phyloP scores from a whole-genome alignment of 2,113 vertebrate genomes.

The Hystrix brachyura region DNA sequence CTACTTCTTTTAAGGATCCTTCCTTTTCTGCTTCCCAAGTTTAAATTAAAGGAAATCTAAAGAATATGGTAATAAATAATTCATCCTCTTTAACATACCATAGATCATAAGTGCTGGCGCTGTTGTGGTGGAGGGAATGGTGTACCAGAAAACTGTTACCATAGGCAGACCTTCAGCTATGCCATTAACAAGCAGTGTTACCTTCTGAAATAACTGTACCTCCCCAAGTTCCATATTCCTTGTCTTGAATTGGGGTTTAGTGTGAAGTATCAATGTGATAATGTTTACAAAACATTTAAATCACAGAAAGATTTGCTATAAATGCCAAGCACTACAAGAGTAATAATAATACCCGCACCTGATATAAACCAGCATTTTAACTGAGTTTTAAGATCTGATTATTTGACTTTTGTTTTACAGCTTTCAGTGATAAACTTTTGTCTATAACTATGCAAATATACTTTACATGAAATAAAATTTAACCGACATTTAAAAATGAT shows the following conservation, averaged over 20 bases:
- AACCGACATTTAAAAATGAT: slow-evolving; percentile 2
- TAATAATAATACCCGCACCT: background rate
- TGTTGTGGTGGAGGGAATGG: background rate
- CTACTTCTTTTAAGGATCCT: slow-evolving; percentile 52
- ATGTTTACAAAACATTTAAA: slow-evolving; percentile 56
- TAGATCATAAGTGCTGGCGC: background rate
- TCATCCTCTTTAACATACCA: background rate
- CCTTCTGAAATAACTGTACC: slow-evolving; percentile 26
- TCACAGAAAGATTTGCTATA: background rate
- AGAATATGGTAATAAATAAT: background rate
- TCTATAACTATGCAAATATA: slow-evolving; percentile 17
- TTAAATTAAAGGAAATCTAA: slow-evolving; percentile 45
- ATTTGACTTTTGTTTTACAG: slow-evolving; percentile 51
- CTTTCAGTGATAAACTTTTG: slow-evolving; percentile 43
- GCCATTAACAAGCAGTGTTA: slow-evolving; percentile 17
- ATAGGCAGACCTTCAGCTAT: slow-evolving; percentile 32
- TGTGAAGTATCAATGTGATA: slow-evolving; percentile 21
- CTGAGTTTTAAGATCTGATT: slow-evolving; percentile 50
- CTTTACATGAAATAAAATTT: slow-evolving; percentile 50
- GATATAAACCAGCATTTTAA: background rate
- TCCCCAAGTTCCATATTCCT: slow-evolving; percentile 30
- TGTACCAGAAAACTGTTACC: background rate
- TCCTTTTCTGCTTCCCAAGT: slow-evolving; percentile 29
- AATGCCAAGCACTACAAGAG: background rate
- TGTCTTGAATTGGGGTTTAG: slow-evolving; percentile 55